Percentiles rank a stretch among this genome's conserved stretches.
Conservation (phyloP, 2,113 vertebrate genomes). For the Etheostoma spectabile region DNA sequence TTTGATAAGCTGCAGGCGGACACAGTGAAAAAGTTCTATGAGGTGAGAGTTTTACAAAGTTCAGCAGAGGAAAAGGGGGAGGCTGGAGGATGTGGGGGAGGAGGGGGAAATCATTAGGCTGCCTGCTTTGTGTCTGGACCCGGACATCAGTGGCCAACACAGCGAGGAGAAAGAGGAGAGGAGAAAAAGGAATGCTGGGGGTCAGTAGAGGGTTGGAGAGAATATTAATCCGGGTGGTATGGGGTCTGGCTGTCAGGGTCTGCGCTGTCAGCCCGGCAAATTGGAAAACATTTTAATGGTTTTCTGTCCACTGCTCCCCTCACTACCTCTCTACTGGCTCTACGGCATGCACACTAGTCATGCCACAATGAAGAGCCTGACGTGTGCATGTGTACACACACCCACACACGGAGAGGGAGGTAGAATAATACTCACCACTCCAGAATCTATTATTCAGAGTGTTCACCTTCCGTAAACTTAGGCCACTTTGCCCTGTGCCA, state of each 20-base stretch:
- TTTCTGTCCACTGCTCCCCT: constrained; percentile 70
- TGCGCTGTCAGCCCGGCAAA: constrained; percentile 76
- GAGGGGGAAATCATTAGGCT: constrained; percentile 63
- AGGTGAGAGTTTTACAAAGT: constrained; percentile 84
- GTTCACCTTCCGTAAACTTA: constrained; percentile 33
- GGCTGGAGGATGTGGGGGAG: background rate
- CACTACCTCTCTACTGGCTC: constrained; percentile 48
- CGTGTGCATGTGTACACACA: constrained; percentile 42
- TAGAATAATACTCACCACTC: constrained; percentile 12
- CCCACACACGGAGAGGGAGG: constrained; percentile 1
- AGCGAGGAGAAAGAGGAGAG: constrained; percentile 53
- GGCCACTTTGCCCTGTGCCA: constrained; percentile 35
- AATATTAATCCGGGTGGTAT: constrained; percentile 74
- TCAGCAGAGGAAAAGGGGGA: constrained; percentile 38
- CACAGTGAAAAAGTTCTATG: constrained; percentile 87
- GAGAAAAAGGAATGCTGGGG: constrained; percentile 36
- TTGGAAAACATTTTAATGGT: constrained; percentile 85
- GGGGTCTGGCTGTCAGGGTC: constrained; percentile 74
- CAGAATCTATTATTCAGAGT: constrained; percentile 36
- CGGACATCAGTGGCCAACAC: constrained; percentile 67
- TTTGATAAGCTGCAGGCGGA: constrained; percentile 93
- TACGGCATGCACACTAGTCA: constrained; percentile 55
- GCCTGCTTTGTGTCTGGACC: constrained; percentile 62
- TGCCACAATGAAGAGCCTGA: constrained; percentile 60
- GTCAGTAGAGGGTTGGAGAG: constrained; percentile 41